These are phyloP conservation scores for Gymnocheta viridis DNA, from an alignment of 2,888 invertebrate species.

Conservation along the genomic window DNA sequence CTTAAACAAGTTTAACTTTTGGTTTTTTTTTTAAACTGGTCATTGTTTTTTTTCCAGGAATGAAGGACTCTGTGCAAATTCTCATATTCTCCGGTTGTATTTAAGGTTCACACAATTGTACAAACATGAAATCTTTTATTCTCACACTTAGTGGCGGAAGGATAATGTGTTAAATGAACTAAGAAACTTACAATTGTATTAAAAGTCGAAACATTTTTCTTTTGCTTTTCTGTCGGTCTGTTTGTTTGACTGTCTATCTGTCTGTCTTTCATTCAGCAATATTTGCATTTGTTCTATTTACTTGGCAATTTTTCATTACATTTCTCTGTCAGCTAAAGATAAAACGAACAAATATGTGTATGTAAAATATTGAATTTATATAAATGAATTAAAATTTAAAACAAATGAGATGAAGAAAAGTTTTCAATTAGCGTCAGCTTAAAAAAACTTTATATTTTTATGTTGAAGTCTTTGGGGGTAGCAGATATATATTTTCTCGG, in stretches of 20 bases:
- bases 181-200: conserved; percentile 66
- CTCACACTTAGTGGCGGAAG: conserved; percentile 1
- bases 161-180: conserved; percentile 68
- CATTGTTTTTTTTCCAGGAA: background rate
- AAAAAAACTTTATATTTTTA: background rate
- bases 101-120: conserved; percentile 22
- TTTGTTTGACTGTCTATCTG: background rate
- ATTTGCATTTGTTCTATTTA: conserved; percentile 59
- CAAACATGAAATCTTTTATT: conserved; percentile 8
- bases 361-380: conserved; percentile 26
- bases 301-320: conserved; percentile 52
- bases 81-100: conserved; percentile 1
- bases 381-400: conserved; percentile 27
- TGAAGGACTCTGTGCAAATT: background rate
- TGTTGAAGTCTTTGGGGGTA: background rate
- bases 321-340: conserved; percentile 37
- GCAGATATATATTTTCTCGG: too few species aligned
- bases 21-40: conserved; percentile 1
- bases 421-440: background rate
- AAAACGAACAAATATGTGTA: conserved; percentile 7
- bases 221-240: conserved; percentile 14
- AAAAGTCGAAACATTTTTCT: conserved; percentile 52
- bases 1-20: conserved; percentile 25
- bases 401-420: conserved; percentile 27
- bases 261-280: background rate